A percentile compares a stretch with the other conserved stretches of the same genome.
These are phyloP conservation scores for Eucera pruinosa DNA, from an alignment of 2,888 invertebrate species.

Conservation along the genomic window DNA sequence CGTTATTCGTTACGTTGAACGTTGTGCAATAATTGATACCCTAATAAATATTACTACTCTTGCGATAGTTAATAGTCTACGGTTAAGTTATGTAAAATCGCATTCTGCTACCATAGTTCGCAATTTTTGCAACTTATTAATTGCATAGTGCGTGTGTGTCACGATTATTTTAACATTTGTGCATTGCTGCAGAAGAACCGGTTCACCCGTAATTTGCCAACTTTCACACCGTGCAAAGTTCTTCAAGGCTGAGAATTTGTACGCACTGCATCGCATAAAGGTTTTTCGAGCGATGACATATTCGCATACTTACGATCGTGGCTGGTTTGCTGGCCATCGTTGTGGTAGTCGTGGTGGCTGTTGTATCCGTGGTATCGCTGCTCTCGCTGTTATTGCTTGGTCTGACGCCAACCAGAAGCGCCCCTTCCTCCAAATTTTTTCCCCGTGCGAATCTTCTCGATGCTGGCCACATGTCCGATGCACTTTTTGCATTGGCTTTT, in stretches of 20 bases:
- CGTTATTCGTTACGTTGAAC: background rate
- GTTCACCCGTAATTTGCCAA: background rate
- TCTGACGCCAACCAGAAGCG: slow-evolving; percentile 64
- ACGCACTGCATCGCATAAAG: background rate
- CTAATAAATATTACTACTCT: too few relatives aligned
- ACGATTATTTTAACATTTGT: too few relatives aligned
- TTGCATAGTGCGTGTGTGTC: too few relatives aligned
- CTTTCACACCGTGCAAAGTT: background rate
- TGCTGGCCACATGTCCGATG: slow-evolving; percentile 73
- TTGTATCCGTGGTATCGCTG: slow-evolving; percentile 80
- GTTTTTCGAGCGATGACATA: background rate
- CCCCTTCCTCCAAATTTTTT: slow-evolving; percentile 76
- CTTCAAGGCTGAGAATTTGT: background rate
- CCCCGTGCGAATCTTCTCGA: slow-evolving; percentile 71
- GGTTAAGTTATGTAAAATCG: too few relatives aligned
- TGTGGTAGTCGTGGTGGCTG: slow-evolving; percentile 73
- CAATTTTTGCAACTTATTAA: too few relatives aligned
- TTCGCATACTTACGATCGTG: slow-evolving; percentile 51
- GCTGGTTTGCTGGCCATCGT: slow-evolving; percentile 66
- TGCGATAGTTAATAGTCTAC: too few relatives aligned
- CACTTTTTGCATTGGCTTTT: slow-evolving; percentile 68
- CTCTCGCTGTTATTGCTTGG: slow-evolving; percentile 78
- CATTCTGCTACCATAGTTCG: too few relatives aligned
- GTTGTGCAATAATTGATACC: too few relatives aligned
- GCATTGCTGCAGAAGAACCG: background rate